Evolutionary conservation across 2,888 invertebrate species (phyloP).

Genomic region (Chydorus sphaericus): DNA sequence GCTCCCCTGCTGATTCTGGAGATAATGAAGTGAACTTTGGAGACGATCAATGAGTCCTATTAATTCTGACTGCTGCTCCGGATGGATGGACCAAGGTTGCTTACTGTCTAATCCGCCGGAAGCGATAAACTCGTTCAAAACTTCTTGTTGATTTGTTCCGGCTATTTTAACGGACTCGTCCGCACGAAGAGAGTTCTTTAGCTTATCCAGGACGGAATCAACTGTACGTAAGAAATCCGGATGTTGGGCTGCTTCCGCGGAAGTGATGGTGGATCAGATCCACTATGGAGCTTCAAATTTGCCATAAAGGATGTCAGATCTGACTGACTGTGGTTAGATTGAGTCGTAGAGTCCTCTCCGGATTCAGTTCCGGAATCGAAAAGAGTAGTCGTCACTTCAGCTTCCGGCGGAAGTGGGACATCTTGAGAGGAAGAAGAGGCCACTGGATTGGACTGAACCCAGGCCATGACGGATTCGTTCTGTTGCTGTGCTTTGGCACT

Average conservation of each 20-base stretch:
- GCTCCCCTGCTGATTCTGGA: conserved; percentile 16
- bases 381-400: conserved; percentile 20
- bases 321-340: conserved; percentile 13
- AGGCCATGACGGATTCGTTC: neutral
- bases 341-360: conserved; percentile 42
- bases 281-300: conserved; percentile 20
- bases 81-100: conserved; percentile 26
- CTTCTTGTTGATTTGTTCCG: neutral
- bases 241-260: conserved; percentile 5
- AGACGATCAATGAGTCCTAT: conserved; percentile 52
- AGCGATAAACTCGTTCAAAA: conserved; percentile 9
- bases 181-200: conserved; percentile 51
- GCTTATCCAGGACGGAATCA: conserved; percentile 54
- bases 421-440: neutral
- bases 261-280: conserved; percentile 24
- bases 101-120: conserved; percentile 7
- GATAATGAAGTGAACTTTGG: conserved; percentile 38
- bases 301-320: conserved; percentile 23
- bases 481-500: no score
- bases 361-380: conserved; percentile 53
- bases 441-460: neutral
- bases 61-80: conserved; percentile 41
- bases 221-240: conserved; percentile 55
- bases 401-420: neutral
- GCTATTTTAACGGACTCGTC: neutral